These are phyloP conservation scores for Betta splendens DNA, from an alignment of 2,797 vertebrate genomes.

Conservation along the genomic window DNA sequence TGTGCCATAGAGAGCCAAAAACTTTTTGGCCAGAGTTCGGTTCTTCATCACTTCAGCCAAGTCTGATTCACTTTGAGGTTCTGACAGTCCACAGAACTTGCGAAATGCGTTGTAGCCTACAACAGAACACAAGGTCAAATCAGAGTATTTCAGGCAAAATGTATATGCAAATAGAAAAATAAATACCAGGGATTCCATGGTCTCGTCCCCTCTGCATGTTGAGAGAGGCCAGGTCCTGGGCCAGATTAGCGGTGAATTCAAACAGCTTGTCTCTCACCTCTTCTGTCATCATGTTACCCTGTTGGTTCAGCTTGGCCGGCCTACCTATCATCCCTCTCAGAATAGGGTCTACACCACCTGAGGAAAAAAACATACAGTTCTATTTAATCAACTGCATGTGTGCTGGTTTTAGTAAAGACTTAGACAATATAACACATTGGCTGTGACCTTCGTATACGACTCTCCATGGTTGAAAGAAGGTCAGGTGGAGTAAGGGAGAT, in stretches of 20 bases:
- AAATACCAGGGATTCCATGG: constrained; percentile 86
- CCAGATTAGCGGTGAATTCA: constrained; percentile 52
- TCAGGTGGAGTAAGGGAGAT: constrained; percentile 69
- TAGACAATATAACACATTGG: neutral
- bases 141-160: too few species aligned
- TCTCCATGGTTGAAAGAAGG: constrained; percentile 85
- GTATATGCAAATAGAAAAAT: neutral
- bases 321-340: constrained; percentile 73
- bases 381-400: neutral
- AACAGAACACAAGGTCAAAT: neutral
- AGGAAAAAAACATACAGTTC: neutral
- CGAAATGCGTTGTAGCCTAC: constrained; percentile 91
- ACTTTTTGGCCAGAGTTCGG: constrained; percentile 61
- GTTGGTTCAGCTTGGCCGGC: constrained; percentile 74
- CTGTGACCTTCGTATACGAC: constrained; percentile 80
- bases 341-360: constrained; percentile 81
- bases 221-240: constrained; percentile 85
- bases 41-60: constrained; percentile 79
- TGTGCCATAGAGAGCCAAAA: constrained; percentile 83
- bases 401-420: neutral
- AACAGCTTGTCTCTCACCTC: constrained; percentile 79
- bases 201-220: constrained; percentile 90
- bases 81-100: constrained; percentile 84
- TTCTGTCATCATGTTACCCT: constrained; percentile 66
- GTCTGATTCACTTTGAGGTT: constrained; percentile 70